Conservation (phyloP, 2,113 vertebrate species). For the Rhinolophus sinicus region DNA sequence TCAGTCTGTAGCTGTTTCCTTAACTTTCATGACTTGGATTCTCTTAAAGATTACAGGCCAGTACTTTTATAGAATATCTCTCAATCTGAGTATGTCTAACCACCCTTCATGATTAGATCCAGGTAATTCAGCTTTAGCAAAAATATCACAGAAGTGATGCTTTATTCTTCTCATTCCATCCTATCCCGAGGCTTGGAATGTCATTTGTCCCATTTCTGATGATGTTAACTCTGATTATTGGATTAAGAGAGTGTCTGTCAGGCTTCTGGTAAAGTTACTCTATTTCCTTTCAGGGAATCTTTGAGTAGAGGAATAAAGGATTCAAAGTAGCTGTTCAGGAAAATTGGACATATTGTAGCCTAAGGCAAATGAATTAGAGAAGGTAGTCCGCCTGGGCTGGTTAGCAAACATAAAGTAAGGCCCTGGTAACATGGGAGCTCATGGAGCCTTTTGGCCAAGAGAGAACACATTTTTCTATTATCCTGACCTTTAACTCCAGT, state of each 20-base stretch:
- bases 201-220: neutral
- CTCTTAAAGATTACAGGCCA: neutral
- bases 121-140: neutral
- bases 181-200: neutral
- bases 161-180: neutral
- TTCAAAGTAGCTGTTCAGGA: neutral
- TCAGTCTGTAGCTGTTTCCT: neutral
- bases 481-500: neutral
- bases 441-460: neutral
- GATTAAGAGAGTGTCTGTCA: neutral
- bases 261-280: neutral
- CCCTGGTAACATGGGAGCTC: neutral
- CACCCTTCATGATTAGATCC: neutral
- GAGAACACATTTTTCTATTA: neutral
- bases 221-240: neutral
- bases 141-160: neutral
- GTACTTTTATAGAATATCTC: neutral
- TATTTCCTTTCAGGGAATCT: neutral
- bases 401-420: neutral
- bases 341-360: neutral
- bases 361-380: neutral
- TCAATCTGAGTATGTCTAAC: neutral
- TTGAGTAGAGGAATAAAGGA: neutral
- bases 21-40: neutral
- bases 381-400: neutral